These are phyloP conservation scores for Corbicula japonica DNA, from an alignment of 2,888 invertebrate genomes.

Conservation along the genomic window DNA sequence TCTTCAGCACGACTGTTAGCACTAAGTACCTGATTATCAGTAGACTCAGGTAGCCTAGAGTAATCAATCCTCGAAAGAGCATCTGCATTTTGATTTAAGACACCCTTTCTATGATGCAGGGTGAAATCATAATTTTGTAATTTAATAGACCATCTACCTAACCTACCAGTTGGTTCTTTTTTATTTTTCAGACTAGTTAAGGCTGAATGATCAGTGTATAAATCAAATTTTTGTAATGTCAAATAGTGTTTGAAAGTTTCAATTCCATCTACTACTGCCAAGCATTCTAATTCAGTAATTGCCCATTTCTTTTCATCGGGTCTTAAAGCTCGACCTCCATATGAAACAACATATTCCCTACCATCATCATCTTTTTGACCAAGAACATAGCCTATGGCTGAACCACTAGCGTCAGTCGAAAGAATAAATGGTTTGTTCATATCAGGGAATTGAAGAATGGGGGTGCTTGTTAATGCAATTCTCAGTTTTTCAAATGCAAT, in stretches of 20 bases:
- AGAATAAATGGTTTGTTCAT: constrained; percentile 44
- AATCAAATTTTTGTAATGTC: constrained; percentile 35
- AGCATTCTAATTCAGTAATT: constrained; percentile 53
- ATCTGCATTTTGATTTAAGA: constrained; percentile 14
- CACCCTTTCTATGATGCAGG: constrained; percentile 31
- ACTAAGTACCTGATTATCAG: no score
- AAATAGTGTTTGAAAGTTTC: constrained; percentile 51
- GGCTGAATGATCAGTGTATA: no score
- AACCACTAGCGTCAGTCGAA: constrained; percentile 53
- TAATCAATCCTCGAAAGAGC: no score
- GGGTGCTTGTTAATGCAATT: constrained; percentile 47
- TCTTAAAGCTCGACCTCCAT: constrained; percentile 47
- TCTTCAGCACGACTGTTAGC: no score
- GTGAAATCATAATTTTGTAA: constrained; percentile 44
- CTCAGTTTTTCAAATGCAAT: constrained; percentile 53
- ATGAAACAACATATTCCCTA: constrained; percentile 54
- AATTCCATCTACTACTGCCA: constrained; percentile 55
- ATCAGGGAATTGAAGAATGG: constrained; percentile 55
- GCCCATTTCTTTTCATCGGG: constrained; percentile 58
- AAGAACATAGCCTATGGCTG: constrained; percentile 55
- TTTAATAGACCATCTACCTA: constrained; percentile 40
- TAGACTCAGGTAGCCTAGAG: not conserved
- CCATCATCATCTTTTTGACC: constrained; percentile 53
- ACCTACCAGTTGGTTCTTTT: constrained; percentile 30
- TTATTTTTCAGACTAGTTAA: constrained; percentile 37